Percentiles rank a stretch among this genome's conserved stretches.
phyloP scores from a whole-genome alignment of 2,113 vertebrate genomes.

The Brienomyrus longianalis region DNA sequence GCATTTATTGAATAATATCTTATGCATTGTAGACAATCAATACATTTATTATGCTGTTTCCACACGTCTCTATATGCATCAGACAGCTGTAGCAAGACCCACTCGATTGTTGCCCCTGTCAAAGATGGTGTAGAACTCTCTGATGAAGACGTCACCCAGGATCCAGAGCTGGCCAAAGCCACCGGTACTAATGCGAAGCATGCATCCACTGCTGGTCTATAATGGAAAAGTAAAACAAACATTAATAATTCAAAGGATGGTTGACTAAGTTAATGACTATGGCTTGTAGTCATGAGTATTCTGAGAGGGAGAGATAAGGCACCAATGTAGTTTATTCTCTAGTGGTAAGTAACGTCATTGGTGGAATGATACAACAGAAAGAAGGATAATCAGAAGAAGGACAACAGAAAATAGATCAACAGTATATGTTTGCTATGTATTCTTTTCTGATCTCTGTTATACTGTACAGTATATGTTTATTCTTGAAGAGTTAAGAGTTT shows the following conservation, averaged over 20 bases:
- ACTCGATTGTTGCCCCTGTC: neutral
- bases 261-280: neutral
- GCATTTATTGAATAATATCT: neutral
- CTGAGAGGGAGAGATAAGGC: neutral
- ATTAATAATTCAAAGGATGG: neutral
- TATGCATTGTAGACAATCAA: neutral
- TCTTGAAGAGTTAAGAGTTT: no score
- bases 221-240: neutral
- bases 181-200: constrained; percentile 39
- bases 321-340: neutral
- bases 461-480: no score
- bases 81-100: neutral
- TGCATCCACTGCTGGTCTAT: constrained; percentile 24
- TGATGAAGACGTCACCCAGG: constrained; percentile 5
- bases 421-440: no score
- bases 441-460: no score
- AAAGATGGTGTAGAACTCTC: constrained; percentile 7
- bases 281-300: neutral
- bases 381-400: neutral
- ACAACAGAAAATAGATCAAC: neutral
- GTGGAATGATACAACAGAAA: neutral
- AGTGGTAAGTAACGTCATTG: neutral
- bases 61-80: neutral
- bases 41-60: neutral
- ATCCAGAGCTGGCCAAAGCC: constrained; percentile 23